phyloP scores from a whole-genome alignment of 2,888 invertebrate genomes.

The Tetranychus piercei region DNA sequence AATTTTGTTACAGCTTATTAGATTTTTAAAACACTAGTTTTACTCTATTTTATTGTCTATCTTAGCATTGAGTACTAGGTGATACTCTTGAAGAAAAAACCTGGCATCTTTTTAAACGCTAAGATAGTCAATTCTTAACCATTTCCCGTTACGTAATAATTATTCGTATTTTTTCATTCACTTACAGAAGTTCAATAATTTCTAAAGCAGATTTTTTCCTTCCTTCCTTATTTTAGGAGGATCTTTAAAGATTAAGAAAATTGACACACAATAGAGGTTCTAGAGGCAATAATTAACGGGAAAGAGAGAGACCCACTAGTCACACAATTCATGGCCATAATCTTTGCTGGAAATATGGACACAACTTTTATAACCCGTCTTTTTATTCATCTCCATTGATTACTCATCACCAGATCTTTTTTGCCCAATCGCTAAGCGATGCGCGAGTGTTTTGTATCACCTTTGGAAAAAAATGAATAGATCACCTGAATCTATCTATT shows the following conservation, averaged over 20 bases:
- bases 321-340: constrained; percentile 1
- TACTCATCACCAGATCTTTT: neutral
- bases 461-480: neutral
- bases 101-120: neutral
- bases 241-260: neutral
- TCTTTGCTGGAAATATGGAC: constrained; percentile 1
- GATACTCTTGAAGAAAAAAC: neutral
- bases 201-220: neutral
- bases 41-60: neutral
- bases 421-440: neutral
- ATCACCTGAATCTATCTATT: neutral
- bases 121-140: neutral
- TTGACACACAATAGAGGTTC: neutral
- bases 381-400: neutral
- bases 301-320: neutral
- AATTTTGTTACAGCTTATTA: too few species aligned
- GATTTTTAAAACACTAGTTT: too few species aligned
- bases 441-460: neutral
- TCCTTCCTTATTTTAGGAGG: neutral
- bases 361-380: neutral
- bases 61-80: neutral
- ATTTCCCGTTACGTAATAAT: neutral
- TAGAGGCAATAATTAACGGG: constrained; percentile 1
- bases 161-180: neutral
- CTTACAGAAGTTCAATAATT: neutral